Conservation (phyloP, 2,113 vertebrate species). For the Loxodonta africana region DNA sequence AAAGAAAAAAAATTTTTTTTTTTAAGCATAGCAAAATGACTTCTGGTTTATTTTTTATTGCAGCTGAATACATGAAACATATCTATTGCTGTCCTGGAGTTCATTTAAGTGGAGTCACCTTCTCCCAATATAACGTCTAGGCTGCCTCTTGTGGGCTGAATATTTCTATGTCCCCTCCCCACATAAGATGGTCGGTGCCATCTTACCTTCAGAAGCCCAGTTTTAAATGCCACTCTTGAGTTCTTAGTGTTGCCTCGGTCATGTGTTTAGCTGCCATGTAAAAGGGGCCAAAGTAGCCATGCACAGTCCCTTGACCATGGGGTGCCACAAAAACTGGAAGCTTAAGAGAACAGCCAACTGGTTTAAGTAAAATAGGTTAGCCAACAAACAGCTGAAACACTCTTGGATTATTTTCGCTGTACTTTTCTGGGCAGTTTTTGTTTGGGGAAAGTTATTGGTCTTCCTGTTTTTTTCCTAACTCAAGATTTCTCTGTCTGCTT, state of each 20-base stretch:
- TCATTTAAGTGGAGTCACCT: background rate
- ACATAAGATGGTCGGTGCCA: background rate
- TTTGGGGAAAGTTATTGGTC: background rate
- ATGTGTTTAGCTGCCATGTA: background rate
- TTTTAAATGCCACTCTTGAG: background rate
- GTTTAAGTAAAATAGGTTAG: background rate
- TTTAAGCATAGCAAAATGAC: background rate
- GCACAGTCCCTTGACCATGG: accelerated
- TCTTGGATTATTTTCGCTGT: background rate
- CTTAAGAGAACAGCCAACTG: background rate
- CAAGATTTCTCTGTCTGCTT: background rate
- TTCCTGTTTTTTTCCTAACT: background rate
- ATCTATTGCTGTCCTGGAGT: background rate
- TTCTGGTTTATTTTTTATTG: background rate
- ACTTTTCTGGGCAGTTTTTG: background rate
- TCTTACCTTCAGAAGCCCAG: background rate
- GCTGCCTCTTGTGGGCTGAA: background rate
- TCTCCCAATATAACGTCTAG: background rate
- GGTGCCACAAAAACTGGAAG: background rate
- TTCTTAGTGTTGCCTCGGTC: background rate
- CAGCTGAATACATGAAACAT: background rate
- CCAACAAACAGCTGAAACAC: background rate
- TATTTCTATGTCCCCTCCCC: background rate
- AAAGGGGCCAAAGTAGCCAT: too few relatives aligned
- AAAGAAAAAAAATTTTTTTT: too few relatives aligned